phyloP scores from a whole-genome alignment of 1,140 invertebrate species.

The Eupristina koningsbergeri region DNA sequence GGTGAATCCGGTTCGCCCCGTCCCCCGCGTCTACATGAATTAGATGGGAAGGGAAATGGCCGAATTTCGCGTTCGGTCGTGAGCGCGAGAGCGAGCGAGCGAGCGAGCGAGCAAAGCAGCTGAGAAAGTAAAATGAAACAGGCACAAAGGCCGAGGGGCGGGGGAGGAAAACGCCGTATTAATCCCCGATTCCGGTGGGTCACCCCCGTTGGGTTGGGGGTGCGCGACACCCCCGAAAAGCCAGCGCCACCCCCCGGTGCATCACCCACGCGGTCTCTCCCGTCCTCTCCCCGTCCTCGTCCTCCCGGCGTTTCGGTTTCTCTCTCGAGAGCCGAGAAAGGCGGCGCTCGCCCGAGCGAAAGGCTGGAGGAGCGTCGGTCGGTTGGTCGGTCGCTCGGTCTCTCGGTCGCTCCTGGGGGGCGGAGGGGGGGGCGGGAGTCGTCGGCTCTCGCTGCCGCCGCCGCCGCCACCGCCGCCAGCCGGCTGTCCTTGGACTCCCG shows the following conservation, averaged over 20 bases:
- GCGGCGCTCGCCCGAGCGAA: not conserved
- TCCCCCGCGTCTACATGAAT: not conserved
- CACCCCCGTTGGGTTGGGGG: too few species aligned
- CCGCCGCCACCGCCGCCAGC: conserved; percentile 1
- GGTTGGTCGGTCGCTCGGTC: conserved; percentile 55
- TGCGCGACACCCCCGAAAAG: not conserved
- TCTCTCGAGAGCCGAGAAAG: conserved; percentile 32
- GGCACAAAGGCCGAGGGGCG: not conserved
- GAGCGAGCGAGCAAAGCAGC: not conserved
- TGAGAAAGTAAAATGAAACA: conserved; percentile 23
- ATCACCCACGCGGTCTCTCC: not conserved
- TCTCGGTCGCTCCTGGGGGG: conserved; percentile 40
- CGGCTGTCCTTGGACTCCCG: conserved; percentile 70
- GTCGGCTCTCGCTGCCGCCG: not conserved
- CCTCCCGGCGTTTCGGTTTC: conserved; percentile 23
- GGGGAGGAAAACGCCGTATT: not conserved
- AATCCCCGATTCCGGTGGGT: too few species aligned
- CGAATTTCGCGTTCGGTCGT: not conserved
- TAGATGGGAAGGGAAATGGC: not conserved
- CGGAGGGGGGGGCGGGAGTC: not conserved
- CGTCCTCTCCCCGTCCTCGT: not conserved
- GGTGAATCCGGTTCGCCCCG: not conserved
- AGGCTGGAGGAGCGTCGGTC: conserved; percentile 18
- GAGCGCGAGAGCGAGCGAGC: too few species aligned
- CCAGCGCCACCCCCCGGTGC: not conserved